A percentile compares a stretch with the other conserved stretches of the same genome.
phyloP scores from a whole-genome alignment of 2,888 invertebrate genomes.

The Leptarthrus brevirostris region DNA sequence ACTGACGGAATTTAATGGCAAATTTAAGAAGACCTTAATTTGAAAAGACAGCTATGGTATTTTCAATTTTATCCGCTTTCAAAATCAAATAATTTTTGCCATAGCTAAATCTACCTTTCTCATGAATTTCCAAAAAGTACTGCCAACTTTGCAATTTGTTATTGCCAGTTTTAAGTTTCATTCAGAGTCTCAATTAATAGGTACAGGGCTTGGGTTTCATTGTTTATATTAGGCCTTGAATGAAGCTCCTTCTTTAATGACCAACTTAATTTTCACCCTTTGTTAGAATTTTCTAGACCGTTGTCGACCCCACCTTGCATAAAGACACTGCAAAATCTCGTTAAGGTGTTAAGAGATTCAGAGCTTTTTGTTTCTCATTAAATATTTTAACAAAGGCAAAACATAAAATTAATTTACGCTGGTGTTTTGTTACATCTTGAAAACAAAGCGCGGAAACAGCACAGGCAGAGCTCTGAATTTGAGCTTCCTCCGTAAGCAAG shows the following conservation, averaged over 20 bases:
- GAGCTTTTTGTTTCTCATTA: constrained; percentile 47
- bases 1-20: too few relatives aligned
- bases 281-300: constrained; percentile 2
- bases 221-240: neutral
- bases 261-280: constrained; percentile 38
- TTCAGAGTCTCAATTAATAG: neutral
- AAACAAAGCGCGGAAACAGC: too few relatives aligned
- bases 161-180: neutral
- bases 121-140: neutral
- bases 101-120: neutral
- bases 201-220: neutral
- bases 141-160: neutral
- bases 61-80: neutral
- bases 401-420: constrained; percentile 45
- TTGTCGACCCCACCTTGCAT: constrained; percentile 1
- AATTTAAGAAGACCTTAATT: too few relatives aligned
- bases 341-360: constrained; percentile 48
- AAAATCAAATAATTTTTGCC: neutral
- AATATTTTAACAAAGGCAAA: constrained; percentile 47
- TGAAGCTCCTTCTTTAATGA: constrained; percentile 39
- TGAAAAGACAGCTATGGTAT: neutral
- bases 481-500: neutral
- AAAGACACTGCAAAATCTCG: constrained; percentile 37
- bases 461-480: neutral
- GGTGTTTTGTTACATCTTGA: constrained; percentile 40